phyloP scores from a whole-genome alignment of 2,113 vertebrate genomes.

The Thryonomys swinderianus region DNA sequence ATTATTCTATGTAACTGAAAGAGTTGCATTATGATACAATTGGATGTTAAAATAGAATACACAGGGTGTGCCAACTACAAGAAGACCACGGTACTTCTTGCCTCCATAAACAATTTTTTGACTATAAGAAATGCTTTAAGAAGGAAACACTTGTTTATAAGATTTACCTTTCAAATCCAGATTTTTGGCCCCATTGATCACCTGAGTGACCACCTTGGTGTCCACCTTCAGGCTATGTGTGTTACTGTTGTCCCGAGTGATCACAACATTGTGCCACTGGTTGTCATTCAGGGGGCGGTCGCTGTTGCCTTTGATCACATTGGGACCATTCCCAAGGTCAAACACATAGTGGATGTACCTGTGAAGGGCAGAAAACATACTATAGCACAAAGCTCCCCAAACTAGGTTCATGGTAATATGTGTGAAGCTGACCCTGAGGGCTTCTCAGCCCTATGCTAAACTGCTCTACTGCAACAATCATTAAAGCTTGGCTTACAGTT shows the following conservation, averaged over 20 bases:
- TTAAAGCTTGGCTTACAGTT: neutral
- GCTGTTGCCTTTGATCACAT: slow-evolving; percentile 98
- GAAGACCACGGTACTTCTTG: accelerated
- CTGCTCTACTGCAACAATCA: neutral
- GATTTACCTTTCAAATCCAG: slow-evolving; percentile 97
- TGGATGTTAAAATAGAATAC: neutral
- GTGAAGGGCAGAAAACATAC: neutral
- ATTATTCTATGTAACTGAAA: neutral
- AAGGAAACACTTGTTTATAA: neutral
- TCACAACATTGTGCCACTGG: slow-evolving; percentile 99
- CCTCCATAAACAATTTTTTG: neutral
- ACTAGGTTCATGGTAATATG: neutral
- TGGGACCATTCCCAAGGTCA: slow-evolving; percentile 97
- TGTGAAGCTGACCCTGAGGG: accelerated
- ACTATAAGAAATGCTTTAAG: neutral
- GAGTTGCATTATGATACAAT: neutral
- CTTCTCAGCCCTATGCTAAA: neutral
- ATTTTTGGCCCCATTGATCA: slow-evolving; percentile 99
- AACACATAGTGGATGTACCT: slow-evolving; percentile 99
- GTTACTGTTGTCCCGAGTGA: slow-evolving; percentile 98
- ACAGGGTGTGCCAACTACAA: neutral
- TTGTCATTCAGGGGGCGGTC: slow-evolving; percentile 96
- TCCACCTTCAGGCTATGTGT: slow-evolving; percentile 98
- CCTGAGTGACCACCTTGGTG: slow-evolving; percentile 94
- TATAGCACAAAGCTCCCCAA: neutral